These are phyloP conservation scores for Falco columbarius DNA, from an alignment of 2,797 vertebrate species.

Conservation along the genomic window DNA sequence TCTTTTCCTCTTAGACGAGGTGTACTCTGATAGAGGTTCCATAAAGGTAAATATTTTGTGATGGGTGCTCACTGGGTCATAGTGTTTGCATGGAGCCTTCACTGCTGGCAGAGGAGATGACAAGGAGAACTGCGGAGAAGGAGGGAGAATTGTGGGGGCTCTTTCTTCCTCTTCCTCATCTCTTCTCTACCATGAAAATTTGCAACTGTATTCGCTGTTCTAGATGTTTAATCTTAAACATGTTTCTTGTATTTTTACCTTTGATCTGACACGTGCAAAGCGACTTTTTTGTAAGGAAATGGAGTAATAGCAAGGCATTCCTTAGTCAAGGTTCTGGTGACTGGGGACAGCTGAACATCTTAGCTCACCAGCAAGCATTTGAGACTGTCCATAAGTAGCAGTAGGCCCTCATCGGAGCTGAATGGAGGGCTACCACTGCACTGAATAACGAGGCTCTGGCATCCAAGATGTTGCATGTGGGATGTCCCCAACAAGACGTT, in stretches of 20 bases:
- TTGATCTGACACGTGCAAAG: neutral
- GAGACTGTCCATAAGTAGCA: neutral
- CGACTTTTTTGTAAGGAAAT: neutral
- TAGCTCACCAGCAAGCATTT: neutral
- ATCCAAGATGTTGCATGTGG: rapidly evolving
- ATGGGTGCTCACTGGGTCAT: neutral
- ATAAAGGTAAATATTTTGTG: neutral
- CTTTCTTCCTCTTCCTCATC: neutral
- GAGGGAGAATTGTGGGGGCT: neutral
- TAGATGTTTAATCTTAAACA: neutral
- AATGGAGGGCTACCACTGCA: neutral
- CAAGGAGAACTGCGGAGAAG: neutral
- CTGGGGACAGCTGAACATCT: neutral
- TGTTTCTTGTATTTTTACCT: neutral
- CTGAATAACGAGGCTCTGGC: neutral
- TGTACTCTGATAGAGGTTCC: neutral
- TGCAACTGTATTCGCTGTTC: neutral
- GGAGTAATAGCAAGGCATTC: neutral
- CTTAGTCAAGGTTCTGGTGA: neutral
- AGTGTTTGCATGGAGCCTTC: neutral
- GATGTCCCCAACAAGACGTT: neutral
- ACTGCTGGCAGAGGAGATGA: neutral
- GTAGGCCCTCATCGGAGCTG: neutral
- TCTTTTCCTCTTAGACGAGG: neutral
- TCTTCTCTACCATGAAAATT: neutral